Base-by-base conservation (phyloP, 2,113 vertebrate species). In the Clarias gariepinus region DNA sequence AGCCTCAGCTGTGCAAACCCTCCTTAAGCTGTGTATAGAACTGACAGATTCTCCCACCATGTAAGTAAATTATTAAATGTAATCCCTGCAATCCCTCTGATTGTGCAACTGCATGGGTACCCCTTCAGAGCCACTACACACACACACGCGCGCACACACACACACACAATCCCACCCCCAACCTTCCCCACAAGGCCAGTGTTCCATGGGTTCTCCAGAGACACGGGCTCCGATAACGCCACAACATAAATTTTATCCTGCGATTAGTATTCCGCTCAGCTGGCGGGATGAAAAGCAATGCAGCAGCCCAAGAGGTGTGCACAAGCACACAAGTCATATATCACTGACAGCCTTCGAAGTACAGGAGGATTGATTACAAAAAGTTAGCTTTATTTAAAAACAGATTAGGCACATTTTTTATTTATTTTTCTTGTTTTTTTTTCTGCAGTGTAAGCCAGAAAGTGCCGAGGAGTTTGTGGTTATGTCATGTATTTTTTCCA, bases 261-360 rank as follows among this genome's bases (percentile, higher is more conserved):
- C 94, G 95, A 96, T 96, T 96, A 96, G 95, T 96, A 96, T 96
- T 96, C 95, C 93, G 93, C 94, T 96, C 96, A 96, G 95, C 92
- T 93, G 94, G 94, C 94, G 95, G 95, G 93, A 95, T 93, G 95
- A 94, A 96, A 96, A 96, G 91, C 94, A 94, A 91, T 94, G 95
- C 95, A 95, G 93, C 94, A 96, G 94, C 94, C 53, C 94, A 95
- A 95, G 95, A 96, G 94, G 94, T 95, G 94, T 92, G 94, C 95
- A 94, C 95, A 96, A 95, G 95, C 94, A 95, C 94, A 96, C 96
- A 96, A 96, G 96, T 96, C 95, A 96, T 96, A 96, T 95, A 96
- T 96, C 95, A 96, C 95, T 96, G 95, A 95, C 95, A 96, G 94
- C 95, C 95, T 93, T 95, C 86, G 91, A 95, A 96, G 94, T 93